These are phyloP conservation scores for Otolemur crassicaudatus DNA, from an alignment of 2,797 vertebrate genomes.

Conservation along the genomic window DNA sequence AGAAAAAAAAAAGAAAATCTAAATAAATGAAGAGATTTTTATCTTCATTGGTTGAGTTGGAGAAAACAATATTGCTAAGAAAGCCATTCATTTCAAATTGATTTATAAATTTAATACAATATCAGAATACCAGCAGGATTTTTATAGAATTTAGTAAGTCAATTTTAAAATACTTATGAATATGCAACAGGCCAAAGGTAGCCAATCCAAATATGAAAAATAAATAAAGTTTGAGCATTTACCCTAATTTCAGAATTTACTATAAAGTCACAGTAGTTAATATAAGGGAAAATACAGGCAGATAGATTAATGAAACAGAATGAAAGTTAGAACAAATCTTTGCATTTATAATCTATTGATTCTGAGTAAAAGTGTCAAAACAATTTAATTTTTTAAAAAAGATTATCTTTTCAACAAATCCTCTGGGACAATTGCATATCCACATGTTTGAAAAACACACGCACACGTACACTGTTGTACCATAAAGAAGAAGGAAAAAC, in stretches of 20 bases:
- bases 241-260: constrained; percentile 26
- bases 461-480: neutral
- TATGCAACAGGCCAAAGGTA: neutral
- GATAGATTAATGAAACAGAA: neutral
- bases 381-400: neutral
- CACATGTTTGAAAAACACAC: neutral
- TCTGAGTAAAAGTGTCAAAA: neutral
- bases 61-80: constrained; percentile 5
- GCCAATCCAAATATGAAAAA: neutral
- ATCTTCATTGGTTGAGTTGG: neutral
- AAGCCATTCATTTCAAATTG: neutral
- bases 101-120: neutral
- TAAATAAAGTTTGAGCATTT: neutral
- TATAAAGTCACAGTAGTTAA: neutral
- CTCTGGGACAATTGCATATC: neutral
- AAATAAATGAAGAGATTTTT: neutral
- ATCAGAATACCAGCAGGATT: neutral
- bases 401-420: neutral
- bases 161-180: neutral
- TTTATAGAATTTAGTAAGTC: neutral
- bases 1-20: neutral
- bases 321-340: neutral
- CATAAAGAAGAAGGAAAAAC: neutral
- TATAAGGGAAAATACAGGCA: neutral
- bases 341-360: neutral